These are phyloP conservation scores for Microcebus griseorufus DNA, from an alignment of 2,113 vertebrate species.

Conservation along the genomic window DNA sequence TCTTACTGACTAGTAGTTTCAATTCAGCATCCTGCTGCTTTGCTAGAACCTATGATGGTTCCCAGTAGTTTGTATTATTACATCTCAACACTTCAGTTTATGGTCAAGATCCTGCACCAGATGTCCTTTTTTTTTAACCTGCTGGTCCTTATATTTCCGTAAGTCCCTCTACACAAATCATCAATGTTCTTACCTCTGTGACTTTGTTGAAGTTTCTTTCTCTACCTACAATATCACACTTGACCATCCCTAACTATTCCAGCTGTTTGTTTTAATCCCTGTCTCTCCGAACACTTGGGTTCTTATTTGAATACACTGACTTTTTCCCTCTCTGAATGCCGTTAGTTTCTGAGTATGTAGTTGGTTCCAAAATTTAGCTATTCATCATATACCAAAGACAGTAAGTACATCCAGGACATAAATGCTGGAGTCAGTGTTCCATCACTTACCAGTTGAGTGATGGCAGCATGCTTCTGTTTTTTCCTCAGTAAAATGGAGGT, in stretches of 20 bases:
- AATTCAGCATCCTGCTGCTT: not conserved
- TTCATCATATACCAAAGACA: not conserved
- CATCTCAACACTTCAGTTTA: not conserved
- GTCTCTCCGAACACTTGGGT: not conserved
- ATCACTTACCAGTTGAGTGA: not conserved
- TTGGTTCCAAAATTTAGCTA: conserved; percentile 23
- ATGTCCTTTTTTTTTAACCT: not conserved
- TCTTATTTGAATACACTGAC: not conserved
- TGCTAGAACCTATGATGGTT: not conserved
- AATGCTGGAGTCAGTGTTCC: not conserved
- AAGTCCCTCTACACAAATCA: not conserved
- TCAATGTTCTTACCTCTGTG: not conserved
- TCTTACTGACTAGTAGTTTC: not conserved
- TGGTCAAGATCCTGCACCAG: not conserved
- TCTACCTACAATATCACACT: not conserved
- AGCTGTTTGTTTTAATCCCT: not conserved
- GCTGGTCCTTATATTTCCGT: not conserved
- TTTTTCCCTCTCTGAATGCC: not conserved
- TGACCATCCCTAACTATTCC: not conserved
- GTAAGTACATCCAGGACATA: not conserved
- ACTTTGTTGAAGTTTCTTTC: not conserved
- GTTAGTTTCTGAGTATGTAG: not conserved
- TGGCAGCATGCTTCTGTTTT: not conserved
- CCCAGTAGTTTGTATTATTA: not conserved
- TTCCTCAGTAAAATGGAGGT: not conserved